Base-by-base conservation (phyloP, 2,113 vertebrate species). In the Lophochroa leadbeateri region DNA sequence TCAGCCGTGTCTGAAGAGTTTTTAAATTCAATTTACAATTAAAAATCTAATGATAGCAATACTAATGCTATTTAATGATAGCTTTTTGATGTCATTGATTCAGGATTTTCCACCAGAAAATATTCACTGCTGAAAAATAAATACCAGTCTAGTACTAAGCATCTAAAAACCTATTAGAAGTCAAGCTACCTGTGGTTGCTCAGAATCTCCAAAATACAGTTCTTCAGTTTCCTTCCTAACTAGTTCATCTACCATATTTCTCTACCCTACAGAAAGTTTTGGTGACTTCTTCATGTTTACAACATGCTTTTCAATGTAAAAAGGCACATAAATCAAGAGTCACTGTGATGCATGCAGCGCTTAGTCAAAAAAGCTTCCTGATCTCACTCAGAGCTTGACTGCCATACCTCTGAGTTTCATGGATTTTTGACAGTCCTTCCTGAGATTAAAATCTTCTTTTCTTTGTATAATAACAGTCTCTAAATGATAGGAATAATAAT, bases 371-470 rank as follows among this genome's bases (percentile, higher is more conserved):
- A 77, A 94, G 13, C 24, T 47, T 76, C 29, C 14, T 65, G 27
- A 46, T 72, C 24, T 85, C 74, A 24, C 69, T 88, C 43, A 60
- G 17, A 47, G 18, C 6, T 67, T 82, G 25, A n/a, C 63, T 89
- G 41, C 41, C 18, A 9, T 80, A 29, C 21, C 27, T 79, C 17
- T 69, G 61, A 92, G 21, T 84, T 83, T 88, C 49, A 79, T n/a
- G 85, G 31, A 41, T 83, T 95, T 94, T 91, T 92, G 31, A 29
- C 33, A 68, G n/a, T 85, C 67, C 27, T 75, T 82, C n/a, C 70
- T 77, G 82, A 41, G 13, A 72, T 82, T 50, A 76, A 46, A 76
- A 64, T 88, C 24, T 70, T 65, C 58, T 61, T 94, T 97, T 84
- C 27, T 72, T 49, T 70, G 44, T 85, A 64, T 37, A 79, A 61